Evolutionary conservation across 2,797 vertebrate genomes (phyloP).

Genomic region (Chanos chanos): DNA sequence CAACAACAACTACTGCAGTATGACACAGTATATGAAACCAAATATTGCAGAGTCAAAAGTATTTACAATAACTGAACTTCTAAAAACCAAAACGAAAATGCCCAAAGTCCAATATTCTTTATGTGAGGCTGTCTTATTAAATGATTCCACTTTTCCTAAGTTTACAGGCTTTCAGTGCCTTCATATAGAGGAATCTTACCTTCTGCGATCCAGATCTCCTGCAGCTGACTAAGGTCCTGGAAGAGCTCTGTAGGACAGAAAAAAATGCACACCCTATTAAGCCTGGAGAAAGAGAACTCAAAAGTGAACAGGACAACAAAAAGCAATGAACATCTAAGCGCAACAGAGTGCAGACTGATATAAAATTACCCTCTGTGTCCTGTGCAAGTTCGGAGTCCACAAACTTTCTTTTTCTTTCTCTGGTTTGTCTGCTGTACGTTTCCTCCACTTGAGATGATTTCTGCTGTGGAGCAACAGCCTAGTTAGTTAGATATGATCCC

Average conservation of each 20-base stretch:
- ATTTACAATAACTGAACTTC: no score
- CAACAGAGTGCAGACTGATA: background rate
- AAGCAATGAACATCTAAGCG: background rate
- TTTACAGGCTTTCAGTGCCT: background rate
- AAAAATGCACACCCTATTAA: background rate
- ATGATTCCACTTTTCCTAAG: background rate
- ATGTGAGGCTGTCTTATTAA: background rate
- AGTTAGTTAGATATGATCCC: constrained; percentile 2
- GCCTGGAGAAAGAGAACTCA: background rate
- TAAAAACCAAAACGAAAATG: no score
- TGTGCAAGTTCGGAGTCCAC: constrained; percentile 91
- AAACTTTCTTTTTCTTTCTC: constrained; percentile 91
- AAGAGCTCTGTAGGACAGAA: constrained; percentile 80
- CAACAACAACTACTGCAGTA: no score
- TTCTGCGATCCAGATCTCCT: constrained; percentile 98
- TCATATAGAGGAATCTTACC: constrained; percentile 69
- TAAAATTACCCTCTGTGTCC: constrained; percentile 87
- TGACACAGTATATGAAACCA: no score
- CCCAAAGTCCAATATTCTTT: no score
- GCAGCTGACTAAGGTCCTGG: constrained; percentile 95
- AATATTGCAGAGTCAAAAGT: no score
- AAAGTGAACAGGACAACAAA: background rate
- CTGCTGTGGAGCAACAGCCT: constrained; percentile 48
- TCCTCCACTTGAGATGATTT: constrained; percentile 78
- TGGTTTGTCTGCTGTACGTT: constrained; percentile 68